Evolutionary conservation across 2,113 vertebrate species (phyloP).

Genomic region (Girardinichthys multiradiatus): DNA sequence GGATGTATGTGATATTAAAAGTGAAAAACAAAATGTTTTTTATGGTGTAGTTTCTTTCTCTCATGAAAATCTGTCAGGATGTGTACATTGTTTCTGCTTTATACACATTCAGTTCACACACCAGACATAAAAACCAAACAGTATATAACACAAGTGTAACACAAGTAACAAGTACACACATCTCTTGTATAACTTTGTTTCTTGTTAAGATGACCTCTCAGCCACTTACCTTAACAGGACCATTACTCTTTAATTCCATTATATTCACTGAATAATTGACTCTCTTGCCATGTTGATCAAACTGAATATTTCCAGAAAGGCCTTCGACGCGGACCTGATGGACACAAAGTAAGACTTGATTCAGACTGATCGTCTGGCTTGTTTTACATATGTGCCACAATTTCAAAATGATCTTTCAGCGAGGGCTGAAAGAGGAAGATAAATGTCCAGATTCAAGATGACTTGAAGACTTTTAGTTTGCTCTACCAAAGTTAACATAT

Average conservation of each 20-base stretch:
- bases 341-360: conserved; percentile 3
- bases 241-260: conserved; percentile 97
- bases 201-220: not conserved
- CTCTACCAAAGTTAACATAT: not conserved
- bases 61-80: not conserved
- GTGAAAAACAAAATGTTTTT: too few relatives aligned
- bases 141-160: not conserved
- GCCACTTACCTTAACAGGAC: conserved; percentile 91
- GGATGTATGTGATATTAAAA: too few relatives aligned
- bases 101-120: not conserved
- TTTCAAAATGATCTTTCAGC: not conserved
- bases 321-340: conserved; percentile 94
- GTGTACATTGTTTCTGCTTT: too few relatives aligned
- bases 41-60: too few relatives aligned
- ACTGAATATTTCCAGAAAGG: conserved; percentile 97
- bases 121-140: not conserved
- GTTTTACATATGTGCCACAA: not conserved
- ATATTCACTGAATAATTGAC: conserved; percentile 98
- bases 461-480: not conserved
- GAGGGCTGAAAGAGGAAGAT: too few relatives aligned
- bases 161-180: not conserved
- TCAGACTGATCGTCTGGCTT: not conserved
- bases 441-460: not conserved
- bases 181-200: not conserved
- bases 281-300: conserved; percentile 97